These are phyloP conservation scores for Diuraphis noxia DNA, from an alignment of 1,140 invertebrate genomes.

Conservation along the genomic window DNA sequence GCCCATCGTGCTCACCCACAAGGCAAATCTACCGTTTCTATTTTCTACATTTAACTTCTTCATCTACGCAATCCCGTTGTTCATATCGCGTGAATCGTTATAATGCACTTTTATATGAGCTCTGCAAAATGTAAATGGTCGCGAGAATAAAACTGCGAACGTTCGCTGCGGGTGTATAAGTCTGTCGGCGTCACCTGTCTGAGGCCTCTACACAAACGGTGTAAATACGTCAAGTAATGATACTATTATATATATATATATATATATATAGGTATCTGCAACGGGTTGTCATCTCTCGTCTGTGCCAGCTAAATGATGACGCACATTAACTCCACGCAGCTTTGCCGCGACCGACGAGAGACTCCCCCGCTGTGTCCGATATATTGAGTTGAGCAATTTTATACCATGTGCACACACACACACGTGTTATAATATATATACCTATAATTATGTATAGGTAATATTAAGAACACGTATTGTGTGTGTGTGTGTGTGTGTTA, in stretches of 20 bases:
- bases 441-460: background rate
- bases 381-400: slow-evolving; percentile 7
- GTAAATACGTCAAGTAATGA: background rate
- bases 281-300: background rate
- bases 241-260: too few species aligned
- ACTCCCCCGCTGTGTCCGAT: slow-evolving; percentile 15
- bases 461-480: background rate
- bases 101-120: background rate
- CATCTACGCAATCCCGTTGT: background rate
- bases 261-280: background rate
- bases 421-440: background rate
- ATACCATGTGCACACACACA: background rate
- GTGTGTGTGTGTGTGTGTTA: background rate
- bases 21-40: background rate
- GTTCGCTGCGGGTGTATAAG: background rate
- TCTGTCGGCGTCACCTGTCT: background rate
- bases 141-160: background rate
- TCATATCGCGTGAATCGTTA: background rate
- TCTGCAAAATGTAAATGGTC: background rate
- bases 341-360: background rate
- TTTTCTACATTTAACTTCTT: background rate
- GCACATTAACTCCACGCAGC: background rate
- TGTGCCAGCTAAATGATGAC: background rate
- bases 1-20: background rate
- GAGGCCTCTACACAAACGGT: background rate